phyloP scores from a whole-genome alignment of 1,140 invertebrate genomes.

The Aphidius gifuensis region DNA sequence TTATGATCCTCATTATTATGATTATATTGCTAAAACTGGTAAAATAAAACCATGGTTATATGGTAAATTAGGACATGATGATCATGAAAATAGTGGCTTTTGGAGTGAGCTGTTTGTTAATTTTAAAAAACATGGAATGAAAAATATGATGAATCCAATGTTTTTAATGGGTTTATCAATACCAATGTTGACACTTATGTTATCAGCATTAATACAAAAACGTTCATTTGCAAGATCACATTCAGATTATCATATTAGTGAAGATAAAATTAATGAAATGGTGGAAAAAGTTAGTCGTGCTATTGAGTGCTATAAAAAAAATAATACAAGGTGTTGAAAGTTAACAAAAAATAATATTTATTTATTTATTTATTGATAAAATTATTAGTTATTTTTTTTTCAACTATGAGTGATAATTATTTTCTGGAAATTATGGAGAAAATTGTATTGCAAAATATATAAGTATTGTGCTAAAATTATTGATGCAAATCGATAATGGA shows the following conservation, averaged over 20 bases:
- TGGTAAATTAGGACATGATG: conserved; percentile 38
- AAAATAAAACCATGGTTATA: conserved; percentile 48
- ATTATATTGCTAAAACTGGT: conserved; percentile 48
- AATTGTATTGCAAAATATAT: too few relatives aligned
- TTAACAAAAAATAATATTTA: background rate
- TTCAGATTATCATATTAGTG: conserved; percentile 28
- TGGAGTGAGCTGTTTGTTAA: conserved; percentile 42
- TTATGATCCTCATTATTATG: conserved; percentile 51
- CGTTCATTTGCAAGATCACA: conserved; percentile 39
- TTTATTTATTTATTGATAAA: too few relatives aligned
- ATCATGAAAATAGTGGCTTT: conserved; percentile 30
- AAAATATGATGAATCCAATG: conserved; percentile 49
- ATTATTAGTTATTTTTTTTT: too few relatives aligned
- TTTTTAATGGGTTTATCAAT: conserved; percentile 48
- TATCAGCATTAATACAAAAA: conserved; percentile 45
- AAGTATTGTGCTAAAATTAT: too few relatives aligned
- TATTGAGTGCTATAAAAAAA: conserved; percentile 35
- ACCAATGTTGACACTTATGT: conserved; percentile 48
- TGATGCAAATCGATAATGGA: too few relatives aligned
- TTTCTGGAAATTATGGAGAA: too few relatives aligned
- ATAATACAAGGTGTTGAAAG: conserved; percentile 24
- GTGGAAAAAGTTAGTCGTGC: conserved; percentile 37
- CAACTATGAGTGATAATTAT: too few relatives aligned
- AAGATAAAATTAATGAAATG: conserved; percentile 40
- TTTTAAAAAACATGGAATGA: conserved; percentile 49